Base-by-base conservation (phyloP, 2,797 vertebrate genomes). In the Notolabrus celidotus region DNA sequence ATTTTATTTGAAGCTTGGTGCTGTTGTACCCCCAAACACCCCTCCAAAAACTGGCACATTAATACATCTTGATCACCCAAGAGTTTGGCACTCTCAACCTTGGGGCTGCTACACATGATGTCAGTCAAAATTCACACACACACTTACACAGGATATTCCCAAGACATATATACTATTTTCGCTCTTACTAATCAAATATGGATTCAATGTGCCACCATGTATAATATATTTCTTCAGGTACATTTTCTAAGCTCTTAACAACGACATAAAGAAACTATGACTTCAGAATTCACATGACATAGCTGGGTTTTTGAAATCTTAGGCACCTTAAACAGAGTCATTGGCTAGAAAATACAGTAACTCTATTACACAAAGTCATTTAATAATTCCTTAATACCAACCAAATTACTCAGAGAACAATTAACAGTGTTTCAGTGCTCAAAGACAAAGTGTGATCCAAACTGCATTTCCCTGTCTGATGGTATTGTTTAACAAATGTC, bases 401-500 rank as follows among this genome's bases (percentile, higher is more conserved):
- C 74, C 39, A 45, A 75, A 68, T 60, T 58, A 41, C 55, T 77
- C 50, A 58, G 50, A 86, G 62, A 69, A 71, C 43, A 79, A 77
- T 85, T 72, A 83, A 60, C 39, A 45, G 42, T 60, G 70, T 71
- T 84, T 38, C 50, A 69, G 59, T 10, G 22, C 52, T 73, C 77
- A 56, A 76, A 79, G 49, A 84, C 75, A 66, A 65, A 74, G 58
- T 66, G 42, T 49, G 62, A 83, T 79, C 46, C 69, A 69, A 80
- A 68, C 63, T 56, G 58, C 53, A 41, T 77, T 73, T 73, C 54
- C 39, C 52, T 50, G 20, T 79, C 60, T 80, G 71, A 79, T 72
- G 69, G 33, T 84, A 70, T 84, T 83, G 65, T 86, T 71, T 62
- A 74, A 79, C 74, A 80, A 85, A 80, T 76, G 71, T 31, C 0